Evolutionary conservation across 2,888 invertebrate genomes (phyloP).

Genomic region (Sarcophaga subvicina): DNA sequence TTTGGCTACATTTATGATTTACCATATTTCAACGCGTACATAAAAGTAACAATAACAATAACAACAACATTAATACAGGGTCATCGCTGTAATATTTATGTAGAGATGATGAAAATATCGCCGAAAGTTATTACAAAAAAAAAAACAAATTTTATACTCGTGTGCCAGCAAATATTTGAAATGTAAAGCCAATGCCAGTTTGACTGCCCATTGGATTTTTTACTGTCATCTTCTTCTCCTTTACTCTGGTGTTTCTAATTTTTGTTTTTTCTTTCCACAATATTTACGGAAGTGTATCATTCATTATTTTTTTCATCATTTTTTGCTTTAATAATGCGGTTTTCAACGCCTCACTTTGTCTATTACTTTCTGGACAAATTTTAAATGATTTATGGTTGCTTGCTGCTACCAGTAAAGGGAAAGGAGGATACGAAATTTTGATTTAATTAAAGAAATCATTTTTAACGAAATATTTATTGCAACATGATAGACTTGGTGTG

Average conservation of each 20-base stretch:
- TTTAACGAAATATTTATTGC: too few species aligned
- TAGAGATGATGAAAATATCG: neutral
- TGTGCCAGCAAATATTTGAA: neutral
- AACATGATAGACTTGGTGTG: too few species aligned
- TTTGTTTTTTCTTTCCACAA: conserved; percentile 13
- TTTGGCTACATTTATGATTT: conserved; percentile 60
- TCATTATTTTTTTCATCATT: conserved; percentile 27
- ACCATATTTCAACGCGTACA: conserved; percentile 37
- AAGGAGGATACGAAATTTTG: neutral
- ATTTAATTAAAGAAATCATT: too few species aligned
- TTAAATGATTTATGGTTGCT: conserved; percentile 52
- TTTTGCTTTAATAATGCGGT: conserved; percentile 55
- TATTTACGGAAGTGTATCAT: conserved; percentile 63
- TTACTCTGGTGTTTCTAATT: conserved; percentile 54
- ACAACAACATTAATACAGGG: conserved; percentile 19
- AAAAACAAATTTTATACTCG: neutral
- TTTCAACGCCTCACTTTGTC: conserved; percentile 61
- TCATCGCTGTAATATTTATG: conserved; percentile 2
- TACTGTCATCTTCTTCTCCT: neutral
- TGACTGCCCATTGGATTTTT: conserved; percentile 58
- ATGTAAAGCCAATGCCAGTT: conserved; percentile 4
- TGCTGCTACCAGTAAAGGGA: neutral
- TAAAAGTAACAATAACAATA: conserved; percentile 29
- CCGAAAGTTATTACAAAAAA: conserved; percentile 15
- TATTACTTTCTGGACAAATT: neutral